These are phyloP conservation scores for Philereme transversata DNA, from an alignment of 2,888 invertebrate genomes.

Conservation along the genomic window DNA sequence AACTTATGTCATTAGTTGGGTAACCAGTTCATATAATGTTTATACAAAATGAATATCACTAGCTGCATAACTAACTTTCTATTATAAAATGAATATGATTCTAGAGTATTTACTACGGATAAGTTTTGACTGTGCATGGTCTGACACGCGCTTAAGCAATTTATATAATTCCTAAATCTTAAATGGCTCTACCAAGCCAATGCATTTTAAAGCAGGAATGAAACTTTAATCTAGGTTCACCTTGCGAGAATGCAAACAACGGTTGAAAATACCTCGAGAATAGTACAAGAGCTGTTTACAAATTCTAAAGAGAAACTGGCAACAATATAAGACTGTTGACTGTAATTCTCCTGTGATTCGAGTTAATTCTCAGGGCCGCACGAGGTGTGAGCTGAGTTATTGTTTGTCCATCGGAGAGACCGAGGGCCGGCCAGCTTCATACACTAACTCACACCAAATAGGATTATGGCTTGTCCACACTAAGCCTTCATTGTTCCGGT, in stretches of 20 bases:
- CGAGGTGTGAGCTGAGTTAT: slow-evolving; percentile 54
- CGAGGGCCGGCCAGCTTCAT: slow-evolving; percentile 28
- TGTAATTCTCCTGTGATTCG: slow-evolving; percentile 37
- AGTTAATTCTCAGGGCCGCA: slow-evolving; percentile 44
- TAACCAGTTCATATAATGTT: no score
- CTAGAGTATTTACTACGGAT: no score
- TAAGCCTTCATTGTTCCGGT: slow-evolving; percentile 54
- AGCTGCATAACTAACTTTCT: no score
- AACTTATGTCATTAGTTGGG: no score
- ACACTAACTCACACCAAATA: slow-evolving; percentile 50
- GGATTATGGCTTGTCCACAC: slow-evolving; percentile 61
- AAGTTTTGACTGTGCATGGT: no score
- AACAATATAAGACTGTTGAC: slow-evolving; percentile 33
- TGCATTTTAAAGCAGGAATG: slow-evolving; percentile 30
- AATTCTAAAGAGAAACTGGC: slow-evolving; percentile 34
- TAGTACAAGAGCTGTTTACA: slow-evolving; percentile 31
- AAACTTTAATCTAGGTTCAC: slow-evolving; percentile 31
- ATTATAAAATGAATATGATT: no score
- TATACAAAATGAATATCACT: no score
- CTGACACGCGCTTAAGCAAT: no score
- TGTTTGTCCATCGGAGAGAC: slow-evolving; percentile 49
- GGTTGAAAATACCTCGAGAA: slow-evolving; percentile 28
- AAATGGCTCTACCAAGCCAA: slow-evolving; percentile 15
- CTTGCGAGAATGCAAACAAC: slow-evolving; percentile 30
- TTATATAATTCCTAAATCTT: slow-evolving; percentile 16